These are phyloP conservation scores for Amphiprion ocellaris DNA, from an alignment of 2,113 vertebrate species.

Conservation along the genomic window DNA sequence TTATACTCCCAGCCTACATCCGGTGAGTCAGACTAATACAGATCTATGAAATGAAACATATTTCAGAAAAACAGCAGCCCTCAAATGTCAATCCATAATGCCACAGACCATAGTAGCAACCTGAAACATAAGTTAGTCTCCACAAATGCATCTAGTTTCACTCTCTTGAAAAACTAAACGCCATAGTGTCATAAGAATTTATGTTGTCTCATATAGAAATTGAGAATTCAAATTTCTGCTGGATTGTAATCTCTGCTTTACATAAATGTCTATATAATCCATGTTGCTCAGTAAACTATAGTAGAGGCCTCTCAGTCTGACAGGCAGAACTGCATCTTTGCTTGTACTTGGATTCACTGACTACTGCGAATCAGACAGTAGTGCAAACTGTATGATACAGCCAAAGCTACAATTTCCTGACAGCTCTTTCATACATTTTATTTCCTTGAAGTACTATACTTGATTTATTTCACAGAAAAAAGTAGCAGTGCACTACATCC, in stretches of 20 bases:
- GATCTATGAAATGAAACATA: no score
- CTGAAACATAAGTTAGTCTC: neutral
- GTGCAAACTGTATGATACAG: neutral
- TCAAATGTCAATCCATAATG: no score
- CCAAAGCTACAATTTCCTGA: neutral
- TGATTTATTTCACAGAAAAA: conserved; percentile 70
- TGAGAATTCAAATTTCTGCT: neutral
- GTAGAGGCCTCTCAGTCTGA: neutral
- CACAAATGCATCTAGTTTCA: neutral
- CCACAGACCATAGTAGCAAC: no score
- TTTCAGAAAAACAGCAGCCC: no score
- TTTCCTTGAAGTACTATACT: conserved; percentile 40
- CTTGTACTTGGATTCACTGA: conserved; percentile 10
- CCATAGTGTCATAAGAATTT: neutral
- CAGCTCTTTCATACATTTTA: conserved; percentile 12
- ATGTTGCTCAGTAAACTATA: neutral
- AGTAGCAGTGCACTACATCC: conserved; percentile 45
- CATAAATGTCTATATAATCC: neutral
- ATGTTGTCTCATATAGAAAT: neutral
- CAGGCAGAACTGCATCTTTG: neutral
- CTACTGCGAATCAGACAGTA: neutral
- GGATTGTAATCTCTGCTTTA: neutral
- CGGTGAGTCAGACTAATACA: no score
- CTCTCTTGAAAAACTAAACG: neutral
- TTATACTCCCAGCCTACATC: no score